Conservation (phyloP, 2,888 invertebrate genomes). For the Hirudinaria manillensis region DNA sequence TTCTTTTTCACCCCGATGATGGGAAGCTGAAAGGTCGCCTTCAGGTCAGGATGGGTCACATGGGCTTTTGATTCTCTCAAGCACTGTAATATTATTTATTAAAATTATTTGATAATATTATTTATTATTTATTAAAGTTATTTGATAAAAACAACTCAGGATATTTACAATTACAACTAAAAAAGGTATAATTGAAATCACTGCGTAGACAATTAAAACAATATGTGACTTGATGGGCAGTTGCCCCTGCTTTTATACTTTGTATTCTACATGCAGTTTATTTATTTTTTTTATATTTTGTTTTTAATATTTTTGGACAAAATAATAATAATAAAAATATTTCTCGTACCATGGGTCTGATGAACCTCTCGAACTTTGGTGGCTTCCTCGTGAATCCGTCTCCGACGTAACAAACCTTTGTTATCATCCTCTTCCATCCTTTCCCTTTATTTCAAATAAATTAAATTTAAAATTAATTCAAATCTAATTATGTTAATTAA, state of each 20-base stretch:
- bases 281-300: no score
- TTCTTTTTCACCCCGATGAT: constrained; percentile 99
- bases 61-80: constrained; percentile 92
- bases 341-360: constrained; percentile 75
- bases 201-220: no score
- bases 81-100: constrained; percentile 56
- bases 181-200: no score
- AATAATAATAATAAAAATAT: neutral
- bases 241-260: no score
- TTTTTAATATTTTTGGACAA: no score
- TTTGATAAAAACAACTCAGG: no score
- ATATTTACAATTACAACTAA: no score
- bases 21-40: constrained; percentile 92
- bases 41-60: constrained; percentile 96
- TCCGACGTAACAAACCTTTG: constrained; percentile 94
- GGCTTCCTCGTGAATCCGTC: constrained; percentile 98
- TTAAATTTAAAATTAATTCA: neutral
- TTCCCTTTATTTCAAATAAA: constrained; percentile 58
- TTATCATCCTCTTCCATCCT: constrained; percentile 99
- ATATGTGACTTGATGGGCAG: no score
- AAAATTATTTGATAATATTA: neutral
- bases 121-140: neutral
- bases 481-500: neutral
- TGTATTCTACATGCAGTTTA: no score
- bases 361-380: constrained; percentile 96